Evolutionary conservation across 2,113 vertebrate genomes (phyloP).

Genomic region (Pomatorhinus ruficollis): DNA sequence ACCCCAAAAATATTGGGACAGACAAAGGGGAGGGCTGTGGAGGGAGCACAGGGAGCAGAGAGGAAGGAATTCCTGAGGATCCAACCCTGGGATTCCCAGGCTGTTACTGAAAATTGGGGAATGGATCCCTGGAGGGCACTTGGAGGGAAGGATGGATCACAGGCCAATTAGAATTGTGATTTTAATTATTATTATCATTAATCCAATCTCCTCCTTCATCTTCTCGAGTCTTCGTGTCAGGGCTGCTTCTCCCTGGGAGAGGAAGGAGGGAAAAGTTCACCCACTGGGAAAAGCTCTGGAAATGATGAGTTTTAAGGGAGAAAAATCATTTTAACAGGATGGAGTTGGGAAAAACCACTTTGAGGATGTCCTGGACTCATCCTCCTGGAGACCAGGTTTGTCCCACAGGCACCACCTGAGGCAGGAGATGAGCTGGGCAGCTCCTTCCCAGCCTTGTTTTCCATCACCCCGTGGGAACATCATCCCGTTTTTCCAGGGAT

Average conservation of each 20-base stretch:
- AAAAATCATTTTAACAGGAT: not conserved
- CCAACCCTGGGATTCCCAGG: not conserved
- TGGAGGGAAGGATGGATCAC: not conserved
- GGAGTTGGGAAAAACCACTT: not conserved
- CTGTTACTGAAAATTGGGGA: not conserved
- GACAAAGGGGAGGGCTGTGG: not conserved
- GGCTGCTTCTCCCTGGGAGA: not conserved
- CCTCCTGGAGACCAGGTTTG: not conserved
- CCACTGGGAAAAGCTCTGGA: not conserved
- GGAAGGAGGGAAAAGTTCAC: no score
- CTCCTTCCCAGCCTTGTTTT: not conserved
- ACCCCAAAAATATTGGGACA: not conserved
- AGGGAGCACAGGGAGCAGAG: fast-evolving
- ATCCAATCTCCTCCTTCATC: not conserved
- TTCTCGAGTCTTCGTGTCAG: not conserved
- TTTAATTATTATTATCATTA: not conserved
- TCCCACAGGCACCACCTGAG: not conserved
- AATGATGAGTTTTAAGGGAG: not conserved
- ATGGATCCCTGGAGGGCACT: not conserved
- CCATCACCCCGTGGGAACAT: not conserved
- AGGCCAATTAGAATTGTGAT: not conserved
- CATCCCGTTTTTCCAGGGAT: fast-evolving
- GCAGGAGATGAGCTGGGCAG: not conserved
- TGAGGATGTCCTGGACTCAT: fast-evolving
- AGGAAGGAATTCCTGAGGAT: not conserved